These are phyloP conservation scores for Gopherus evgoodei DNA, from an alignment of 2,113 vertebrate species.

Conservation along the genomic window DNA sequence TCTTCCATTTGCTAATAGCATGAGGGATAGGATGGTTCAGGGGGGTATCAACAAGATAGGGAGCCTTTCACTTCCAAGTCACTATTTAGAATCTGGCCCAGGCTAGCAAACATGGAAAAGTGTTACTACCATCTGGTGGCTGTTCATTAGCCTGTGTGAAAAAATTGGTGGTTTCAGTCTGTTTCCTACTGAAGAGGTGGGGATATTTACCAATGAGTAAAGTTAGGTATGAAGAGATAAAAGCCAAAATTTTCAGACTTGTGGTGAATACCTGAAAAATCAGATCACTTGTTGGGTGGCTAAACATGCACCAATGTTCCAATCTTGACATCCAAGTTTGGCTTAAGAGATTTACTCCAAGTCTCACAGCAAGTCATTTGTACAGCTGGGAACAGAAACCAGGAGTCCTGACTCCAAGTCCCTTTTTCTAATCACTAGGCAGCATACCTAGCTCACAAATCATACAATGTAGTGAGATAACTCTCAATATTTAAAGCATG, in stretches of 20 bases:
- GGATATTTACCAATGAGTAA: background rate
- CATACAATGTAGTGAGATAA: background rate
- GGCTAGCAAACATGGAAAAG: background rate
- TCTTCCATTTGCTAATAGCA: conserved; percentile 31
- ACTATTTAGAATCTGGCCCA: background rate
- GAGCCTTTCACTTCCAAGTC: background rate
- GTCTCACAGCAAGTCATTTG: background rate
- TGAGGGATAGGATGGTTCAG: background rate
- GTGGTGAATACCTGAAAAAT: background rate
- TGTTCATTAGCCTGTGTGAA: background rate
- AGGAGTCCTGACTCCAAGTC: background rate
- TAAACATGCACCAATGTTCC: background rate
- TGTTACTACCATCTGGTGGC: background rate
- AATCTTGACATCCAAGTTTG: background rate
- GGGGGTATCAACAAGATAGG: conserved; percentile 14
- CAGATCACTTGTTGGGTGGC: background rate
- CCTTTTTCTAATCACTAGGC: background rate
- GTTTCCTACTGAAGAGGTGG: background rate
- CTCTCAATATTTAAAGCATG: background rate
- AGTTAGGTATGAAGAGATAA: background rate
- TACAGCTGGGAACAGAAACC: background rate
- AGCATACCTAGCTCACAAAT: background rate
- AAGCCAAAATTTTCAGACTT: background rate
- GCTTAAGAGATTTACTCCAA: background rate
- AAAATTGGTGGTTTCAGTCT: background rate